phyloP scores from a whole-genome alignment of 2,888 invertebrate genomes.

The Microctonus hyperodae region DNA sequence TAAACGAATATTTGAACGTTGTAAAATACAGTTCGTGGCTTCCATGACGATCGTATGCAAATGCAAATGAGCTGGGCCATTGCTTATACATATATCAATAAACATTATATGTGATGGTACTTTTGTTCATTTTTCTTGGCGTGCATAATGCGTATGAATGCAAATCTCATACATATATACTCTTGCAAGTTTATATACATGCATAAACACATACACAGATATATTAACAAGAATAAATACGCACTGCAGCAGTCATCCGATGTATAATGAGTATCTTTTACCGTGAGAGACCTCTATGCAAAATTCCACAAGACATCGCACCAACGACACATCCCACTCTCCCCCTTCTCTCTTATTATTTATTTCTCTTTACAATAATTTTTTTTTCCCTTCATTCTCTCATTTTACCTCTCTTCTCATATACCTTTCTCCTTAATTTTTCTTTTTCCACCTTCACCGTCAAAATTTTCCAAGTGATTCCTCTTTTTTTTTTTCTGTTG shows the following conservation, averaged over 20 bases:
- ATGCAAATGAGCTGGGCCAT: background rate
- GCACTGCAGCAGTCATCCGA: background rate
- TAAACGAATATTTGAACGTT: background rate
- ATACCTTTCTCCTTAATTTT: background rate
- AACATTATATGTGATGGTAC: conserved; percentile 3
- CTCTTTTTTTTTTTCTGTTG: conserved; percentile 30
- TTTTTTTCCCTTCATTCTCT: background rate
- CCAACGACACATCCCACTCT: background rate
- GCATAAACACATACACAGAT: background rate
- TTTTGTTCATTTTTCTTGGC: conserved; percentile 27
- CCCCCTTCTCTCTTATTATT: background rate
- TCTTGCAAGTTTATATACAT: background rate
- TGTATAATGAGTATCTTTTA: conserved; percentile 2
- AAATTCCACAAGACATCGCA: conserved; percentile 1
- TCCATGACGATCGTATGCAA: conserved; percentile 26
- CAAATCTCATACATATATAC: no score
- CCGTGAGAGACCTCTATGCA: background rate
- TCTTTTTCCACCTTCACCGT: conserved; percentile 18
- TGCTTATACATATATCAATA: conserved; percentile 11
- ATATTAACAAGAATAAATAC: background rate
- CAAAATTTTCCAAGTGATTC: conserved; percentile 27
- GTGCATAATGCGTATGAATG: conserved; percentile 15
- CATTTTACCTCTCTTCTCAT: background rate
- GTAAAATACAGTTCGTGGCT: conserved; percentile 14
- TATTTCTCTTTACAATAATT: background rate